Percentiles rank a stretch among this genome's conserved stretches.
Conservation (phyloP, 2,797 vertebrate genomes). For the Spatula clypeata region DNA sequence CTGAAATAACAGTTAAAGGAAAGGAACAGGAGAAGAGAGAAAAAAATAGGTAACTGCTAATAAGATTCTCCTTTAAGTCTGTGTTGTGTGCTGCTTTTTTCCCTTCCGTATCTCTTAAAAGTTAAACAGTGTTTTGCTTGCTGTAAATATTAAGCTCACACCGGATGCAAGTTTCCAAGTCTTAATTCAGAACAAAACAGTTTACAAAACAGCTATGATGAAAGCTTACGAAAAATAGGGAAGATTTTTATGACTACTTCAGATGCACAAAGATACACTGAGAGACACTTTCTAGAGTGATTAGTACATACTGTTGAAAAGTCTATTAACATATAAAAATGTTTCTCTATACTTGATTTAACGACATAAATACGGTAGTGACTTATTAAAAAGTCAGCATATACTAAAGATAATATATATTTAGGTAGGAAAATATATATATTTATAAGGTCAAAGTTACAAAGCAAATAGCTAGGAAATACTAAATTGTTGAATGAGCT, state of each 20-base stretch:
- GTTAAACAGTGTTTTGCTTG: neutral
- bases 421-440: neutral
- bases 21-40: neutral
- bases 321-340: neutral
- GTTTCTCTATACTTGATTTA: neutral
- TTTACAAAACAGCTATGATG: neutral
- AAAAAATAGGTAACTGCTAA: neutral
- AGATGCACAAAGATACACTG: neutral
- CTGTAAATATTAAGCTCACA: slow-evolving; percentile 8
- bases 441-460: neutral
- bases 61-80: neutral
- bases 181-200: neutral
- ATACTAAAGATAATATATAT: neutral
- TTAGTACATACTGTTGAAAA: neutral
- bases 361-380: neutral
- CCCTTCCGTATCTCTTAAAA: neutral
- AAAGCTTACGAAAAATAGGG: accelerated
- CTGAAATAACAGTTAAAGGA: neutral
- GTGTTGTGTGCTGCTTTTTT: neutral
- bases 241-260: neutral
- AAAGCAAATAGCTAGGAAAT: neutral
- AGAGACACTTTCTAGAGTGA: neutral
- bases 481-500: neutral
- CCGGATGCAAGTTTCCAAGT: neutral
- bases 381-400: neutral